A percentile compares a stretch with the other conserved stretches of the same genome.
phyloP scores from a whole-genome alignment of 2,113 vertebrate genomes.

The Peromyscus leucopus region DNA sequence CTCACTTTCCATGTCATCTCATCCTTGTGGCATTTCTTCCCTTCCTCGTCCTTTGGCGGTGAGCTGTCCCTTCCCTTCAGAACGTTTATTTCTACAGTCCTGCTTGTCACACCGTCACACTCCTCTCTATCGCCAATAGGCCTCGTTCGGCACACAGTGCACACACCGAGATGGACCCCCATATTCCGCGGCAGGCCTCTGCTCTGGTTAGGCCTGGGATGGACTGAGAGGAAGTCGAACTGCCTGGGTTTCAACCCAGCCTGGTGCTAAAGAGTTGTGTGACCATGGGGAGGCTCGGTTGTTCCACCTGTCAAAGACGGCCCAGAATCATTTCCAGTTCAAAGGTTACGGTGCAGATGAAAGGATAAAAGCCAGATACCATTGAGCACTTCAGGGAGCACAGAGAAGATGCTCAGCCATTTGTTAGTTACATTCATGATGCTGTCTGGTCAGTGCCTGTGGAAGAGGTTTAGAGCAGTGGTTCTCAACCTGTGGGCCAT shows the following conservation, averaged over 20 bases:
- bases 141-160: neutral
- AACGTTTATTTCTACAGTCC: neutral
- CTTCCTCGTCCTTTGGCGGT: neutral
- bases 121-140: fast-evolving
- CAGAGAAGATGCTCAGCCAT: neutral
- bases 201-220: neutral
- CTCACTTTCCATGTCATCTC: neutral
- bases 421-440: no score
- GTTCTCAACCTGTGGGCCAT: neutral
- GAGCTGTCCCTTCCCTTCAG: neutral
- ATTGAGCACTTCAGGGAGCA: neutral
- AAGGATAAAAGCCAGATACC: neutral
- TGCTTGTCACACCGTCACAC: neutral
- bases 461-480: neutral
- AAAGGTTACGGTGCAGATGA: neutral
- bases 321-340: neutral
- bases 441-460: no score
- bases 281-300: neutral
- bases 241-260: neutral
- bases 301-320: neutral
- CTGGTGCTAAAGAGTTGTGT: neutral
- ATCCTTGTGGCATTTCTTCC: neutral
- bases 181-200: neutral
- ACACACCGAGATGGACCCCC: neutral
- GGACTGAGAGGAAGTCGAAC: neutral